phyloP scores from a whole-genome alignment of 1,140 invertebrate genomes.

The Fopius arisanus region DNA sequence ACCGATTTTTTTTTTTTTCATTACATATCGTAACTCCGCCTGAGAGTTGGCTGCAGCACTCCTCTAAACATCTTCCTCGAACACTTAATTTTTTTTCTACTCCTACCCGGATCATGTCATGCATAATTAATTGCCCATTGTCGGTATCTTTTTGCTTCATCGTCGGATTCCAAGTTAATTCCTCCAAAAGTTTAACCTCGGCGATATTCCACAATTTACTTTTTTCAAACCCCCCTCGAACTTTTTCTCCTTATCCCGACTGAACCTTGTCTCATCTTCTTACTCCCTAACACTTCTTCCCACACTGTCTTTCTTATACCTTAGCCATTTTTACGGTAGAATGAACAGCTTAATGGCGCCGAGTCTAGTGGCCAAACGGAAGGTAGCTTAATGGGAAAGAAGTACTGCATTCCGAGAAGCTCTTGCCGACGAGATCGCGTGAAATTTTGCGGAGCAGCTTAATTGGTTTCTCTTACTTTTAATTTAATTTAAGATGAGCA shows the following conservation, averaged over 20 bases:
- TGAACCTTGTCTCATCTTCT: conserved; percentile 27
- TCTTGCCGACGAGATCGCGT: conserved; percentile 37
- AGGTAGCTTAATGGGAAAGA: conserved; percentile 59
- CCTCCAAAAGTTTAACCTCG: conserved; percentile 37
- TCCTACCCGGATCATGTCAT: background rate
- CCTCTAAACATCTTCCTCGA: background rate
- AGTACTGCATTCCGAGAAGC: conserved; percentile 49
- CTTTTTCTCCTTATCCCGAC: conserved; percentile 22
- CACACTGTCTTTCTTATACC: conserved; percentile 28
- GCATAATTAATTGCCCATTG: conserved; percentile 4
- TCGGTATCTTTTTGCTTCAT: background rate
- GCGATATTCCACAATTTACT: conserved; percentile 24
- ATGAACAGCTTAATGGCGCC: conserved; percentile 58
- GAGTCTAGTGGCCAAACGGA: conserved; percentile 53
- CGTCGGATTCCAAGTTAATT: conserved; percentile 1
- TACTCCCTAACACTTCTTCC: conserved; percentile 23
- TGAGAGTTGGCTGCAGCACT: background rate
- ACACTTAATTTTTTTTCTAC: background rate
- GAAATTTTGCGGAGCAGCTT: conserved; percentile 59
- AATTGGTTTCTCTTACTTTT: conserved; percentile 60
- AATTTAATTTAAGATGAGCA: conserved; percentile 41
- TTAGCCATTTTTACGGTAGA: conserved; percentile 53
- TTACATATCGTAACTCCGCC: background rate
- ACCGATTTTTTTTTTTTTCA: too few species aligned
- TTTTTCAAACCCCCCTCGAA: background rate